These are phyloP conservation scores for Melopsittacus undulatus DNA, from an alignment of 2,797 vertebrate genomes.

Conservation along the genomic window DNA sequence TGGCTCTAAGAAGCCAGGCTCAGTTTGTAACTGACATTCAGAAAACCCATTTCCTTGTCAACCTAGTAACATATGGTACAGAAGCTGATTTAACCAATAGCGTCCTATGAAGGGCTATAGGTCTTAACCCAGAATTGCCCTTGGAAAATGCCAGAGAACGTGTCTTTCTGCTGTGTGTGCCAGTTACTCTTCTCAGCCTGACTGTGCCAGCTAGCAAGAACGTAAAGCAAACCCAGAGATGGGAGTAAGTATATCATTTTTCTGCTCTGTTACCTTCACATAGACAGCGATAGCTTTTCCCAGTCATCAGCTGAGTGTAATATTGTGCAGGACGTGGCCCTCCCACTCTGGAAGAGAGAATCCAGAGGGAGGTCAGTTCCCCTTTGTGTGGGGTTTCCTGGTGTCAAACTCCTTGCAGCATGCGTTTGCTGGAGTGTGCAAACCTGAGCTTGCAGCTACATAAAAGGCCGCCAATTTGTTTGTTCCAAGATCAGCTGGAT, in stretches of 20 bases:
- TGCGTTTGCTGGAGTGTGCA: background rate
- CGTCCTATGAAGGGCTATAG: background rate
- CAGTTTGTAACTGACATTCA: background rate
- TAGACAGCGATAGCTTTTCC: background rate
- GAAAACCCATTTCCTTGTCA: background rate
- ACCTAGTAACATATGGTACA: accelerated
- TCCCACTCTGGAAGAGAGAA: background rate
- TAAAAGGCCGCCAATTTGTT: conserved; percentile 33
- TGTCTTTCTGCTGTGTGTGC: background rate
- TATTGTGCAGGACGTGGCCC: background rate
- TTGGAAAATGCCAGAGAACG: background rate
- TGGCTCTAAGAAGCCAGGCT: background rate
- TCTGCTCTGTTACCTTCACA: background rate
- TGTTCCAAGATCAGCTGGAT: conserved; percentile 22
- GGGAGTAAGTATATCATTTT: background rate
- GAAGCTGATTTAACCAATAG: background rate
- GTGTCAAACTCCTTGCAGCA: background rate
- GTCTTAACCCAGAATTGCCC: background rate
- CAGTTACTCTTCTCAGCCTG: background rate
- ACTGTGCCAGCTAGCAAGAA: background rate
- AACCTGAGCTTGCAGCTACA: background rate
- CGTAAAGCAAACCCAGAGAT: background rate
- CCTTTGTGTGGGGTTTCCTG: background rate
- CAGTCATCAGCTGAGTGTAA: background rate
- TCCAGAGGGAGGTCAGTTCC: background rate